Conservation (phyloP, 2,113 vertebrate genomes). For the Physeter macrocephalus region DNA sequence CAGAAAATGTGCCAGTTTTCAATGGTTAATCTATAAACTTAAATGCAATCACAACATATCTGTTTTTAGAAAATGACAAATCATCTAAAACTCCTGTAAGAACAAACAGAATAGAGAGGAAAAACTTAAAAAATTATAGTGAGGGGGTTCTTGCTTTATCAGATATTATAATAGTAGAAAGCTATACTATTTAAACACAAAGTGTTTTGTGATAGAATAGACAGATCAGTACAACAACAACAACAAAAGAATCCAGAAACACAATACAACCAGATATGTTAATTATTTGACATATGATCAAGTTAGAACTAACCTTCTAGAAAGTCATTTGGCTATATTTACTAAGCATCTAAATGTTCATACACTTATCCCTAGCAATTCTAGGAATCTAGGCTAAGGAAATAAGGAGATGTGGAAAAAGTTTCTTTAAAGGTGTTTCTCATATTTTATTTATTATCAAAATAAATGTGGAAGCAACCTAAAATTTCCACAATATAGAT, state of each 20-base stretch:
- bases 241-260: neutral
- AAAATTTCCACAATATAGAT: neutral
- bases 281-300: neutral
- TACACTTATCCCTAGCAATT: neutral
- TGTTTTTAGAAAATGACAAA: neutral
- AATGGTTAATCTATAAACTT: neutral
- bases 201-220: neutral
- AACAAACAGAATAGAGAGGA: neutral
- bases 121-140: neutral
- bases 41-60: neutral
- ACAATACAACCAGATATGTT: neutral
- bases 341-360: neutral
- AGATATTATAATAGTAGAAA: neutral
- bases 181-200: neutral
- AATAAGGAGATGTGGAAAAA: neutral
- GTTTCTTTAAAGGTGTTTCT: neutral
- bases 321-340: neutral
- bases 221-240: neutral
- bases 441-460: neutral
- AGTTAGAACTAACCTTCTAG: neutral
- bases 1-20: neutral
- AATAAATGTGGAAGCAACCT: neutral
- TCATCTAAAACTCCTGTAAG: neutral
- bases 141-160: neutral
- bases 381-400: neutral